These are phyloP conservation scores for Pandion haliaetus DNA, from an alignment of 2,113 vertebrate genomes.

Conservation along the genomic window DNA sequence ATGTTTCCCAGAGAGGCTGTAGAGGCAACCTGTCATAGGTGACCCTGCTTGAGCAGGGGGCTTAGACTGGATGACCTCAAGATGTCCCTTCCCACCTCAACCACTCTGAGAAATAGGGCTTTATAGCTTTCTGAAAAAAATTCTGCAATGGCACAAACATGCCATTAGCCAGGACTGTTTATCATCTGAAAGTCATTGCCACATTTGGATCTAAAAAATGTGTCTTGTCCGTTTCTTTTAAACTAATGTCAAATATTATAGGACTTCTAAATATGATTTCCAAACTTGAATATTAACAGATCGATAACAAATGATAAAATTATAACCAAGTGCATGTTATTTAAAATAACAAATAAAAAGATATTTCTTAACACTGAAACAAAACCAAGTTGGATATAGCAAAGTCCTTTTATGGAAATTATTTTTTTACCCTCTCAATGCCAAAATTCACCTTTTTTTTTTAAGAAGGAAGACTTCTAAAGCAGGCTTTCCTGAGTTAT, in stretches of 20 bases:
- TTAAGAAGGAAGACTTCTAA: background rate
- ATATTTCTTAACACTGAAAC: background rate
- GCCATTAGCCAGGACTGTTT: background rate
- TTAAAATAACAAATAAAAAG: background rate
- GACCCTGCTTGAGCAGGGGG: background rate
- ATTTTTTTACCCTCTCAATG: background rate
- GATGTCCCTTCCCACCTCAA: background rate
- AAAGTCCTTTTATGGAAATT: background rate
- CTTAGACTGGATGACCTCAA: background rate
- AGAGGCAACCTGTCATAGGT: background rate
- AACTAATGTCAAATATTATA: background rate
- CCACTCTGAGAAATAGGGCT: background rate
- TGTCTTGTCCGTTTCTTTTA: background rate
- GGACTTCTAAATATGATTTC: background rate
- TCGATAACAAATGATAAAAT: background rate
- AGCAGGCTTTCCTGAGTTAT: background rate
- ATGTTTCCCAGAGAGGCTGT: background rate
- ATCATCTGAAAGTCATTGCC: background rate
- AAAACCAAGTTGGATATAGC: background rate
- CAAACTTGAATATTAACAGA: background rate
- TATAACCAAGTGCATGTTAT: background rate
- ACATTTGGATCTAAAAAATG: background rate
- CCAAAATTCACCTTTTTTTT: background rate
- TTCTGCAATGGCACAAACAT: background rate
- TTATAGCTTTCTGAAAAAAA: background rate